Conservation (phyloP, 2,888 invertebrate genomes). For the Chrysolina haemoptera region DNA sequence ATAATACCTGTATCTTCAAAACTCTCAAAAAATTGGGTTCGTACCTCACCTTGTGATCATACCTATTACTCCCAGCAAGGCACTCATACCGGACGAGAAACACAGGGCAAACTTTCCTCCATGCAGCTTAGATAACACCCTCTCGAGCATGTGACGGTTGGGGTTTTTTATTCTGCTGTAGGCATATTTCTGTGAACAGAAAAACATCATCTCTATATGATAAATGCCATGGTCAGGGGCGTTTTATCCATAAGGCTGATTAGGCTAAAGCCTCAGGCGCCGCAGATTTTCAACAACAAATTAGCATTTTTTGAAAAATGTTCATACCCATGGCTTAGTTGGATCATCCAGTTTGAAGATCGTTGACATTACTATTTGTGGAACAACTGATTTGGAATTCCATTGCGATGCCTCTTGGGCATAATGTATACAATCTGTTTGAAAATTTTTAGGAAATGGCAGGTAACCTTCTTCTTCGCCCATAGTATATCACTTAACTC, state of each 20-base stretch:
- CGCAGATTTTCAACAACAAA: no score
- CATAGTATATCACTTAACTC: constrained; percentile 19
- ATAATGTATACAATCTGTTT: constrained; percentile 92
- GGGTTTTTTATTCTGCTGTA: constrained; percentile 97
- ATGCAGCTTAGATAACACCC: constrained; percentile 91
- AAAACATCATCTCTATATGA: no score
- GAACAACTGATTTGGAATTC: constrained; percentile 86
- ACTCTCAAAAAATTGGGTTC: no score
- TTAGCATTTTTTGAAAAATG: not conserved
- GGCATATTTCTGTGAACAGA: constrained; percentile 80
- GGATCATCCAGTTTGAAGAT: constrained; percentile 94
- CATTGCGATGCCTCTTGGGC: constrained; percentile 93
- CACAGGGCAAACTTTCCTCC: constrained; percentile 86
- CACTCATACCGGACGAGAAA: constrained; percentile 93
- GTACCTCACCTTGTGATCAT: no score
- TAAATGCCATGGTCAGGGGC: not conserved
- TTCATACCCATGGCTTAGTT: constrained; percentile 80
- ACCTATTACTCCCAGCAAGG: constrained; percentile 82
- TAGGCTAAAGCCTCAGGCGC: no score
- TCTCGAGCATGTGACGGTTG: constrained; percentile 88
- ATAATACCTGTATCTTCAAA: no score
- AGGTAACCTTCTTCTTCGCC: constrained; percentile 67
- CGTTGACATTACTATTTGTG: constrained; percentile 90
- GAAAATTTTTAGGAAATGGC: constrained; percentile 78
- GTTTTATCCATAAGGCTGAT: no score